Evolutionary conservation across 2,888 invertebrate species (phyloP), one percentile per base, ranked within the genome.

Genomic region (Strigamia transsilvanica): DNA sequence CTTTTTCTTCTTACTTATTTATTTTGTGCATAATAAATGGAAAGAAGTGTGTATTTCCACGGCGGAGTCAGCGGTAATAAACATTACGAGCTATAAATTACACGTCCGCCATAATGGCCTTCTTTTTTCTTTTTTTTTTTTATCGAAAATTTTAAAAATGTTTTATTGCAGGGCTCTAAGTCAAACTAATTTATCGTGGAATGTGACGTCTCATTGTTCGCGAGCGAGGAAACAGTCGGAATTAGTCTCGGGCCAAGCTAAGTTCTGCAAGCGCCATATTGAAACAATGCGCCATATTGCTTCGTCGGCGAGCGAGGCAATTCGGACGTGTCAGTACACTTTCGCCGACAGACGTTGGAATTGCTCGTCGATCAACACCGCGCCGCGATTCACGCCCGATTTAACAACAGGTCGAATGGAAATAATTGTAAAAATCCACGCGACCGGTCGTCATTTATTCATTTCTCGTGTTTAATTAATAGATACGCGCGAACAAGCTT

Each of bases 401-500:
- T 89, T 95, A 84, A 91, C 93, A 1, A 91, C 93, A 89, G 94
- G 95, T 94, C 3, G 27, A 27, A 27, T 21, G 3, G 23, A 79
- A 32, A 21, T 23, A 79, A 38, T 18, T 12, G 38, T 38, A 38
- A 79, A 79, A 41, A n/a, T 66, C 6, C 2, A 66, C 5, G 15
- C 1, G 2, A 12, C 66, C 10, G 21, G 13, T 12, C 38, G 7
- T n/a, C 5, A 32, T 9, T 51, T 61, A 38, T 32, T n/a, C 38
- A 9, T n/a, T 46, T 78, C 41, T 38, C 15, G 10, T 38, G 27
- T 13, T 51, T 80, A 80, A 38, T 23, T 46, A 38, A 21, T 10
- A 95, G 95, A 94, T 80, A 95, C 95, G 18, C 90, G 94, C 83
- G 95, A 95, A 87, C 95, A 95, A 88, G 94, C 94, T 0, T 94